These are phyloP conservation scores for Parambassis ranga DNA, from an alignment of 2,797 vertebrate genomes.

Conservation along the genomic window DNA sequence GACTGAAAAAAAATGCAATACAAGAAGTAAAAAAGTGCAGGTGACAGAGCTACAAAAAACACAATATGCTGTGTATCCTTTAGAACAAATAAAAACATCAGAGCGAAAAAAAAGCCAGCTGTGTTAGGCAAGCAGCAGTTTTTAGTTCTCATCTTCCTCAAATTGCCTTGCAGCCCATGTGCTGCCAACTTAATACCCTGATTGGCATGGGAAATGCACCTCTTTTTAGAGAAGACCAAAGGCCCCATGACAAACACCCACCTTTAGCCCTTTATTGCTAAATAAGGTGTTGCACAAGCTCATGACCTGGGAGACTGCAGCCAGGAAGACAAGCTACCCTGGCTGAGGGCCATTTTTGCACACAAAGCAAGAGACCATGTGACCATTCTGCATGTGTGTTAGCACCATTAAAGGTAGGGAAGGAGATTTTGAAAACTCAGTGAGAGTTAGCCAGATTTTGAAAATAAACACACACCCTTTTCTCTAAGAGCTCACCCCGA, in stretches of 20 bases:
- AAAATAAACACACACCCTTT: too few relatives aligned
- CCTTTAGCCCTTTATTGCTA: constrained; percentile 19
- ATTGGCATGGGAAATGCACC: constrained; percentile 41
- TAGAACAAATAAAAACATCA: constrained; percentile 8
- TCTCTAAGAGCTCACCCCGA: too few relatives aligned
- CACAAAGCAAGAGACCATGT: constrained; percentile 15
- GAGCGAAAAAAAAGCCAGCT: neutral
- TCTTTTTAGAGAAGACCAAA: constrained; percentile 42
- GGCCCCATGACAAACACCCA: constrained; percentile 23
- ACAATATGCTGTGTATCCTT: neutral
- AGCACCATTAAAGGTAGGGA: too few relatives aligned
- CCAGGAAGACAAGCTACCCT: constrained; percentile 35
- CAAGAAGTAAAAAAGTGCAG: too few relatives aligned
- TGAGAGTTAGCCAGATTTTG: too few relatives aligned
- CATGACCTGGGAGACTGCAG: constrained; percentile 32
- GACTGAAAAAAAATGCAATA: too few relatives aligned
- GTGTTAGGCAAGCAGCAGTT: constrained; percentile 12
- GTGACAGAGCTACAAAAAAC: neutral
- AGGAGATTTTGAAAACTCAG: too few relatives aligned
- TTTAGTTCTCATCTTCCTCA: constrained; percentile 18
- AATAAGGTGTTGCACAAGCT: constrained; percentile 25
- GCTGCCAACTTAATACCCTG: constrained; percentile 20
- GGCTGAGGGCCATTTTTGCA: constrained; percentile 25
- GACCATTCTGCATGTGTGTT: too few relatives aligned
- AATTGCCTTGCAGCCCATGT: constrained; percentile 9